Base-by-base conservation (phyloP, 2,113 vertebrate species). In the Elachura formosa region DNA sequence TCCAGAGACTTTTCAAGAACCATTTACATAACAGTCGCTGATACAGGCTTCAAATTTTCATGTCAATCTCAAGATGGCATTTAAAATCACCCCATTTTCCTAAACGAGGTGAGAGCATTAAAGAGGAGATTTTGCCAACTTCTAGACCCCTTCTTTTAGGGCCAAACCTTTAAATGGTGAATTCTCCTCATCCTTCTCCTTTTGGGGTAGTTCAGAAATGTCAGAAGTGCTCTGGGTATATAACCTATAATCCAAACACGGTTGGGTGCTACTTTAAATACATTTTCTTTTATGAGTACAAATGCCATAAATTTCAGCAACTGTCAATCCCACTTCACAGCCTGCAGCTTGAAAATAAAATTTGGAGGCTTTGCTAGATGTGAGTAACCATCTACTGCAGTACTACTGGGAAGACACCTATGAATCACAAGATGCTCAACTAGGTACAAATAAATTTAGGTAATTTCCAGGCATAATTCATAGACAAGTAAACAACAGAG, bases 1-100 rank as follows among this genome's bases (percentile, higher is more conserved):
- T 87, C 91, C 82, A 92, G 87, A 87, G 86, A 36, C 51, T 84
- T 91, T 96, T 94, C 93, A 91, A 90, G 56, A 96, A 81, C 51
- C 81, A 96, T 97, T 89, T 95, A 96, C 97, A 87, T 92, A 96
- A 90, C 96, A 90, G 95, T 97, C 91, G 56, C 84, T 91, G 90
- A 85, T 94, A 66, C 92, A 96, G 87, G 84, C 83, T 96, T 95
- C 90, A 97, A 90, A 84, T 85, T 90, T 89, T 94, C 82, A 82
- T 31, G 82, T 95, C 90, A 96, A 90, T 94, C 94, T 90, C 96
- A 36, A 92, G 66, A 31, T 94, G 83, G 79, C 88, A 95, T 93
- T 93, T 89, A 96, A 93, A 97, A 96, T 93, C 87, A 84, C 36
- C 87, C 89, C 75, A 89, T 88, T 90, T 80, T 88, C 85, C 83